Evolutionary conservation across 2,888 invertebrate genomes (phyloP), one percentile per base, ranked within the genome.

Genomic region (Rhingia rostrata): DNA sequence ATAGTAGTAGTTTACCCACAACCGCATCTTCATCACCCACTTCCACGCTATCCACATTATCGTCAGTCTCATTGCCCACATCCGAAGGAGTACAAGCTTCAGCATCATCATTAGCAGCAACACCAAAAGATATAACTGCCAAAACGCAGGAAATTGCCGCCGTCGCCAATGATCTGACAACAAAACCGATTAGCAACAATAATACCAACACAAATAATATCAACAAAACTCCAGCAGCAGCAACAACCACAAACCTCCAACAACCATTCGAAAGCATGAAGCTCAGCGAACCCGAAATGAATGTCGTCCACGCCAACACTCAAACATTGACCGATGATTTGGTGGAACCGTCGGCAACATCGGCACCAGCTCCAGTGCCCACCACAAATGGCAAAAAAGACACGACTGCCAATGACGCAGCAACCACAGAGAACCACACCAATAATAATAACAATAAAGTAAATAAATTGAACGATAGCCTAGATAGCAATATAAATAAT

Each of bases 1-100:
- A 33, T 67, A 72, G 47, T 49, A 82, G 41, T 67, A 74, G 79
- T 70, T 58, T 70, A 64, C 64, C 83, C 7, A 45, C 75, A 56
- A 66, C 81, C 45, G 75, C 83, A 60, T 72, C 82, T 30, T 79
- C 85, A 37, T 90, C 77, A 32, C 73, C 80, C 22, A 78, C 73
- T 60, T 74, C 82, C n/a, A 84, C 81, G 45, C 33, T 73, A 22
- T 69, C 86, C 9, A 72, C 77, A 73, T 39, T 84, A 67, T 87
- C 88, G 9, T 79, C 70, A 22, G 45, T 75, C 6, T 70, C 81
- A 51, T 64, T 83, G 37, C 66, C 80, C 10, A 64, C 72, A 60
- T 75, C 67, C 9, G 33, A 49, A 49, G 49, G 30, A 49, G 9
- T 9, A 4, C 22, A 14, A 49, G 49, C 47, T 7, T 6, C 5